Base-by-base conservation (phyloP, 2,113 vertebrate species). In the Fukomys damarensis region DNA sequence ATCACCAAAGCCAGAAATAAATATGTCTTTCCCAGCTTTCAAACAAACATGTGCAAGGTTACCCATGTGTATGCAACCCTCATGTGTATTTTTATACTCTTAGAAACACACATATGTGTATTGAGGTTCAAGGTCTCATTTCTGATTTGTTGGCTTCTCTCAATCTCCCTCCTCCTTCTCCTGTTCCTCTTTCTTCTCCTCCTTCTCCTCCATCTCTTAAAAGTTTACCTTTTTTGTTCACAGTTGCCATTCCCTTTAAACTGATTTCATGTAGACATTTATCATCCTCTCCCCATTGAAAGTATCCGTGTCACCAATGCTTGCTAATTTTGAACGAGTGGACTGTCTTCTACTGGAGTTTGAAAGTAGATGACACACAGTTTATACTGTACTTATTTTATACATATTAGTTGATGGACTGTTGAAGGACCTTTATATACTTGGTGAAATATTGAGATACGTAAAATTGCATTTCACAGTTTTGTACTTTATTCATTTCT, bases 301-400 rank as follows among this genome's bases (percentile, higher is more conserved):
- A 80, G 3, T 43, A 3, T 81, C 74, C 66, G 43, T 70, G 28
- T 72, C 54, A 85, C 3, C 58, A 76, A 2, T 54, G 7, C 14
- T 32, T 10, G 72, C 54, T 72, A 10, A n/a, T 82, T 96, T 96
- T 93, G 26, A 68, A 82, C 30, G 82, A 70, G 49, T 82, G 30
- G 4, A 13, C 24, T 85, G n/a, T 89, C 8, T 87, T 28, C 38
- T 56, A 4, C 35, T 83, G 19, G 56, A 80, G 63, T 74, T 86
- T 86, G 32, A 30, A 28, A 82, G 32, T 82, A 79, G 38, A n/a
- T 56, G 49, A 38, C 17, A 35, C 3, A 43, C 3, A 46, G n/a
- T 74, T 12, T 93, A 46, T 59, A 77, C 41, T 92, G 54, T 59
- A 77, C 41, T 92, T 65, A 89, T 58, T 68, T 85, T 85, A 58